A percentile compares a stretch with the other conserved stretches of the same genome.
Evolutionary conservation across 2,797 vertebrate species (phyloP).

Genomic region (Hemibagrus guttatus): DNA sequence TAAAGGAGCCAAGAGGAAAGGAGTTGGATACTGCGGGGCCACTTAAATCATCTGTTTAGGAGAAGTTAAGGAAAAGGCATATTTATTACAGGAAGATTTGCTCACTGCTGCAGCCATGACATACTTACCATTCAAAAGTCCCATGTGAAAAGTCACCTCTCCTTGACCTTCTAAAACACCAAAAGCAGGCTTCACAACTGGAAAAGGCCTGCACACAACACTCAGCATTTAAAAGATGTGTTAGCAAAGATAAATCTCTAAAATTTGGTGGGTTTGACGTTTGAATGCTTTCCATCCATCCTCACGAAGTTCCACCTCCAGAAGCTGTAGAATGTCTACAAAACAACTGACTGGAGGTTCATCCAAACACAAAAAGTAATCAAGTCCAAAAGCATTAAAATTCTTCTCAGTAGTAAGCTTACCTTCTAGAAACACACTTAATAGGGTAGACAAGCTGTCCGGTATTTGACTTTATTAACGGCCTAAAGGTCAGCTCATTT

Average conservation of each 20-base stretch:
- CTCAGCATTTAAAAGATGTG: background rate
- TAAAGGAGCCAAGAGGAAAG: conserved; percentile 69
- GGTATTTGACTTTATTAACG: conserved; percentile 52
- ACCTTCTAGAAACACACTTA: conserved; percentile 67
- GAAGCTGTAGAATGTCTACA: background rate
- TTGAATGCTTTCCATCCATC: background rate
- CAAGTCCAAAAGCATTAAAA: background rate
- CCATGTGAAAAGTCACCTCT: conserved; percentile 70
- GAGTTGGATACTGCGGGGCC: conserved; percentile 54
- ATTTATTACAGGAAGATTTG: background rate
- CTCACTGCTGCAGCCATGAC: too few relatives aligned
- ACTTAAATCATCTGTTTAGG: conserved; percentile 67
- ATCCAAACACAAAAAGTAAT: background rate
- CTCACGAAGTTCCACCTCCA: background rate
- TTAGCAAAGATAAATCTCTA: background rate
- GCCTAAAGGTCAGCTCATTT: conserved; percentile 67
- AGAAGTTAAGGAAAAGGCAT: background rate
- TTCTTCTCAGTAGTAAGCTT: background rate
- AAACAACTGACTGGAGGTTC: background rate
- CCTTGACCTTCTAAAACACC: conserved; percentile 38
- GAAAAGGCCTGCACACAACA: conserved; percentile 55
- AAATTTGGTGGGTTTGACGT: background rate
- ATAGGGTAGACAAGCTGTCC: conserved; percentile 56
- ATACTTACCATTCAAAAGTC: conserved; percentile 68
- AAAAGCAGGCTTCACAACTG: background rate